Evolutionary conservation across 2,888 invertebrate genomes (phyloP), one percentile per base, ranked within the genome.

Genomic region (Galeruca laticollis): DNA sequence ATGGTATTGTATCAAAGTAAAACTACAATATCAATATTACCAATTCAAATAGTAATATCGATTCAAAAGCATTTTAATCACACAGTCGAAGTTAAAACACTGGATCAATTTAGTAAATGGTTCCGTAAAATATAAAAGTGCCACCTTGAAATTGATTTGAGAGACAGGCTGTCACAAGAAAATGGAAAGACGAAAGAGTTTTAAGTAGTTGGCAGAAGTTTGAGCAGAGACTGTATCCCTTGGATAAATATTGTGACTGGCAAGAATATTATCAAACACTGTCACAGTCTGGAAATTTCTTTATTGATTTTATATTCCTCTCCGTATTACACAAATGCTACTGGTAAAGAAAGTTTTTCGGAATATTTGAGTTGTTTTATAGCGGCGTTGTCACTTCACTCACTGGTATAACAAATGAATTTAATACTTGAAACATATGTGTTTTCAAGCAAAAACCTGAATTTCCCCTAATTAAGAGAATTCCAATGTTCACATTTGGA

Each of bases 121-220:
- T 80, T 78, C 77, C 77, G 76, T 77, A 78, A 77, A 80, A 80
- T 81, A 81, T 82, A 79, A 77, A 78, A 81, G 81, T 81, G 80
- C 75, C 79, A 82, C 80, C 81, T 81, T 78, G 77, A 78, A 78
- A 81, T 79, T 80, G 82, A 81, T 81, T 84, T 84, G 83, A 84
- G 85, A 84, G 85, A 85, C 85, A 84, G 84, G 75, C 84, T 85
- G 85, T 85, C 85, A 85, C 81, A 79, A 79, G 66, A 80, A 82
- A 84, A 83, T 84, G 83, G 84, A 82, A 84, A 84, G 84, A 82
- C 83, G 84, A 84, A 84, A 85, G 84, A 84, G 84, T 85, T 85
- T 85, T 85, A 85, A 85, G 84, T 84, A 85, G 84, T 85, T 84
- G 81, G 82, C 82, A 81, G 82, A 84, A 85, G 84, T 85, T 85